phyloP scores from a whole-genome alignment of 1,140 invertebrate genomes.

The Zaprionus africanus region DNA sequence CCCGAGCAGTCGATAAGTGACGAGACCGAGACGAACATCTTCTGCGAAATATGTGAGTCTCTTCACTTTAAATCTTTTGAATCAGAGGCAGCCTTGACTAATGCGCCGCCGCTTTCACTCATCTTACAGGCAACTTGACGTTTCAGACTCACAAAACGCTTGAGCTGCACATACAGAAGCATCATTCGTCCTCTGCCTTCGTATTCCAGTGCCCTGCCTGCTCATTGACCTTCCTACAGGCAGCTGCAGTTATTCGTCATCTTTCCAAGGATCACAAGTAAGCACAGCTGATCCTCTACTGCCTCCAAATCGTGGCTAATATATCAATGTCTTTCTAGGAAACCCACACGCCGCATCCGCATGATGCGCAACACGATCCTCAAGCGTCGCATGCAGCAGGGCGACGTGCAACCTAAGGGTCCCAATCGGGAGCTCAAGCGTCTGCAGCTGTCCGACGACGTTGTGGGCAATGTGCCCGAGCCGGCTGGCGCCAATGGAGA shows the following conservation, averaged over 20 bases:
- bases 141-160: conserved; percentile 90
- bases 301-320: neutral
- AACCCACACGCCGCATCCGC: conserved; percentile 75
- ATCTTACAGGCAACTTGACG: conserved; percentile 86
- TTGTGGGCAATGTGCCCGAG: conserved; percentile 55
- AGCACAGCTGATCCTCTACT: conserved; percentile 14
- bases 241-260: conserved; percentile 90
- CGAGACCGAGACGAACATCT: conserved; percentile 65
- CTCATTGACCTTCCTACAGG: conserved; percentile 88
- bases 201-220: conserved; percentile 89
- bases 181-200: conserved; percentile 87
- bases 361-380: conserved; percentile 79
- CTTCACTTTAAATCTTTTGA: neutral
- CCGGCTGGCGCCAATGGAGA: conserved; percentile 42
- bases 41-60: conserved; percentile 71
- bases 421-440: conserved; percentile 76
- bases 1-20: conserved; percentile 65
- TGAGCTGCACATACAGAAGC: conserved; percentile 88
- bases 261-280: conserved; percentile 89
- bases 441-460: conserved; percentile 67
- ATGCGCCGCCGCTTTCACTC: conserved; percentile 7
- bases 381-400: conserved; percentile 71
- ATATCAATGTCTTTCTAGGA: conserved; percentile 42
- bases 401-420: conserved; percentile 71
- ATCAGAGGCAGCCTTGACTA: conserved; percentile 30